Percentiles rank a stretch among this genome's conserved stretches.
phyloP scores from a whole-genome alignment of 92 coral and sea anemone species.

The Siderastrea siderea region DNA sequence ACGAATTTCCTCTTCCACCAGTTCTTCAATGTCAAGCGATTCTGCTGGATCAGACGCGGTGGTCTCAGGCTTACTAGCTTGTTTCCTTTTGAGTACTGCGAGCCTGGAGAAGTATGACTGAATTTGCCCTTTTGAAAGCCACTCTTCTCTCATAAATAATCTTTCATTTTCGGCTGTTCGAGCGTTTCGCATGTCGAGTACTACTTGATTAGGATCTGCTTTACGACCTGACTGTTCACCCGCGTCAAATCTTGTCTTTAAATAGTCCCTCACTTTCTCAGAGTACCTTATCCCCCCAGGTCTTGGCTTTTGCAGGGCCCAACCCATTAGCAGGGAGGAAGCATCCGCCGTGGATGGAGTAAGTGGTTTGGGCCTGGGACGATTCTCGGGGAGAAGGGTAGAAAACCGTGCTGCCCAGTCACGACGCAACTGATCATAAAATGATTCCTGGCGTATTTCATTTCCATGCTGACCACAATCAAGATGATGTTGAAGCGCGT shows the following conservation, averaged over 20 bases:
- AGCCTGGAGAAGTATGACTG: slow-evolving; percentile 46
- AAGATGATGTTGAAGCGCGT: slow-evolving; percentile 54
- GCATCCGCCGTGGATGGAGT: background rate
- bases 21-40: background rate
- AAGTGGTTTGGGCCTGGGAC: slow-evolving; percentile 1
- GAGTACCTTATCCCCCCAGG: slow-evolving; percentile 41
- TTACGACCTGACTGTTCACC: slow-evolving; percentile 51
- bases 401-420: slow-evolving; percentile 62
- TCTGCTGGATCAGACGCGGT: background rate
- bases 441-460: slow-evolving; percentile 32
- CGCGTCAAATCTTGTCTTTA: slow-evolving; percentile 45
- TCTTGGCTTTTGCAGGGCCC: slow-evolving; percentile 62
- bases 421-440: slow-evolving; percentile 59
- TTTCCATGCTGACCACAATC: slow-evolving; percentile 44
- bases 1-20: slow-evolving; percentile 10
- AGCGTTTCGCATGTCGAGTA: slow-evolving; percentile 44
- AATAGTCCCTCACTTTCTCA: slow-evolving; percentile 36
- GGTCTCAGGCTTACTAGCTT: background rate
- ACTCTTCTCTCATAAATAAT: slow-evolving; percentile 34
- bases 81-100: slow-evolving; percentile 34
- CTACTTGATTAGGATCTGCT: slow-evolving; percentile 41
- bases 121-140: slow-evolving; percentile 45
- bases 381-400: slow-evolving; percentile 39
- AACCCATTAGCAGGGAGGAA: slow-evolving; percentile 46
- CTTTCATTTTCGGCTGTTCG: slow-evolving; percentile 30